Evolutionary conservation across 1,140 invertebrate species (phyloP).

Genomic region (Ladona fulva): DNA sequence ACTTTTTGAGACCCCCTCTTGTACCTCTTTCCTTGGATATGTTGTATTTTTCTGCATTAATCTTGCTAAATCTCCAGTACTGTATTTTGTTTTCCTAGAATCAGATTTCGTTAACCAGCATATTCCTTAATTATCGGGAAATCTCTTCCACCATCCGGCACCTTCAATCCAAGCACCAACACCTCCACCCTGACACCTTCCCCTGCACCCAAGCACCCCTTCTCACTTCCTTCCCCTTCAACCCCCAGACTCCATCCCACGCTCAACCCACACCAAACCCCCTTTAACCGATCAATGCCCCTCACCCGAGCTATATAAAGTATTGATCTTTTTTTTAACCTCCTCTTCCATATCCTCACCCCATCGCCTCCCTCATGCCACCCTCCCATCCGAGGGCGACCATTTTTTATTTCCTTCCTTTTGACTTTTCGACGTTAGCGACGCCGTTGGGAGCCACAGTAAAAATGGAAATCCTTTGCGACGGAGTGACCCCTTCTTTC

Average conservation of each 20-base stretch:
- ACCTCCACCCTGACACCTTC: neutral
- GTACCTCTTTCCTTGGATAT: no score
- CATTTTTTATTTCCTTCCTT: neutral
- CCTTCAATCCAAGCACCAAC: no score
- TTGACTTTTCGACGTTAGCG: neutral
- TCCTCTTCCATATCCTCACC: neutral
- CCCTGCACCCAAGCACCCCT: neutral
- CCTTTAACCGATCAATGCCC: neutral
- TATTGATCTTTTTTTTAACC: constrained; percentile 9
- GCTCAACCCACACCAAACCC: neutral
- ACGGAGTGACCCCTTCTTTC: neutral
- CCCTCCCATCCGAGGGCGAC: neutral
- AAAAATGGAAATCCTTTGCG: constrained; percentile 2
- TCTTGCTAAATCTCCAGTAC: no score
- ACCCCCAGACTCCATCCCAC: neutral
- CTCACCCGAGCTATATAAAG: neutral
- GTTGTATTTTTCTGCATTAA: no score
- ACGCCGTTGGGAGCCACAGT: neutral
- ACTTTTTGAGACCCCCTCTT: no score
- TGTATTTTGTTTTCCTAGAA: no score
- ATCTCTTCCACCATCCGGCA: no score
- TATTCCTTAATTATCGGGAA: no score
- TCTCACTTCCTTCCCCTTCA: neutral
- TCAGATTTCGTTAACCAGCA: no score
- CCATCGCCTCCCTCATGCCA: neutral